These are phyloP conservation scores for Stomorhina lunata DNA, from an alignment of 2,888 invertebrate genomes.

Conservation along the genomic window DNA sequence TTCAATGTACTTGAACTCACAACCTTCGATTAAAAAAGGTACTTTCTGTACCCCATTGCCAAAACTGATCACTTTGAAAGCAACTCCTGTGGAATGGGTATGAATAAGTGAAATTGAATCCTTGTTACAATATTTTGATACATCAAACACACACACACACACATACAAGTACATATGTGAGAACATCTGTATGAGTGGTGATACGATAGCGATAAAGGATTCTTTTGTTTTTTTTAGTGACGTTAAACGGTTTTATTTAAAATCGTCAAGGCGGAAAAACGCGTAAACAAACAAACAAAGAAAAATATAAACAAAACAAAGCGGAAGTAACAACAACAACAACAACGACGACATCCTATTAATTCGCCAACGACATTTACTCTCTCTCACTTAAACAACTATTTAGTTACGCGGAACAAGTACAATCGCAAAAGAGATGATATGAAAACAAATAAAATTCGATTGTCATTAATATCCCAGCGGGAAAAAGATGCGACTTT, in stretches of 20 bases:
- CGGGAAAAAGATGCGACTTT: too few species aligned
- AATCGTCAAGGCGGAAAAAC: conserved; percentile 74
- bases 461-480: conserved; percentile 30
- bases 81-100: not conserved
- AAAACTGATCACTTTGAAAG: not conserved
- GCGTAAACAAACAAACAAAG: conserved; percentile 57
- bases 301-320: conserved; percentile 45
- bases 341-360: conserved; percentile 6
- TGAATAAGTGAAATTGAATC: conserved; percentile 50
- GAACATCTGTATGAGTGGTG: not conserved
- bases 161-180: conserved; percentile 65
- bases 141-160: conserved; percentile 40
- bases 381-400: conserved; percentile 10
- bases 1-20: too few species aligned
- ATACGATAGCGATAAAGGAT: conserved; percentile 15
- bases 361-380: conserved; percentile 30
- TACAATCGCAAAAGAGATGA: conserved; percentile 50
- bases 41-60: too few species aligned
- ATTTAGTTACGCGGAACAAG: conserved; percentile 1
- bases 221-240: conserved; percentile 34
- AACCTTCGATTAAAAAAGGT: too few species aligned
- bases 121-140: conserved; percentile 31
- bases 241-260: conserved; percentile 72
- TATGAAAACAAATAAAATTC: conserved; percentile 58
- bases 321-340: conserved; percentile 25